Evolutionary conservation across 2,888 invertebrate genomes (phyloP).

Genomic region (Molanna angustata): DNA sequence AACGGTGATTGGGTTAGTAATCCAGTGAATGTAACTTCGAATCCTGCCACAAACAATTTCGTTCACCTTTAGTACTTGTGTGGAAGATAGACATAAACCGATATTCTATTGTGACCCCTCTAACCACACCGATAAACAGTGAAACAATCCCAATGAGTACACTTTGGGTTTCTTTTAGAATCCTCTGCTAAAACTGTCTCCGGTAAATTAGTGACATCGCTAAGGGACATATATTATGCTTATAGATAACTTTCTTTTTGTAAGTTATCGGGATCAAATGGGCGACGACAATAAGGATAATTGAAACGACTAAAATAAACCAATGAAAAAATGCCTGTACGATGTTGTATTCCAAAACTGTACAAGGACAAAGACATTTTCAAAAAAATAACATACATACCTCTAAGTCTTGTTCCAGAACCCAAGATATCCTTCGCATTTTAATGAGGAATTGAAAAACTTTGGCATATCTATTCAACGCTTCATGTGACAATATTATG

Average conservation of each 20-base stretch:
- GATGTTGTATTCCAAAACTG: constrained; percentile 24
- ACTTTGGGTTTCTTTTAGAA: constrained; percentile 59
- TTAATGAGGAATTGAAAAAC: constrained; percentile 76
- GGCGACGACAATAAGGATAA: constrained; percentile 54
- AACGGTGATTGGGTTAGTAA: too few species aligned
- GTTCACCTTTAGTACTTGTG: too few species aligned
- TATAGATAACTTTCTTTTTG: constrained; percentile 49
- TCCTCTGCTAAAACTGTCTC: constrained; percentile 42
- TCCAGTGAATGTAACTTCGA: too few species aligned
- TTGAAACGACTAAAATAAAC: constrained; percentile 41
- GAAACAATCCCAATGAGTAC: constrained; percentile 83
- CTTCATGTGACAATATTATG: constrained; percentile 69
- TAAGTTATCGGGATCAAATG: constrained; percentile 51
- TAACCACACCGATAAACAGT: constrained; percentile 90
- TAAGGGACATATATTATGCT: constrained; percentile 53
- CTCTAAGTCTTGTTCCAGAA: constrained; percentile 68
- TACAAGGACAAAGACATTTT: constrained; percentile 58
- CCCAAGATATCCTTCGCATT: constrained; percentile 73
- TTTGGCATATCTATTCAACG: constrained; percentile 66
- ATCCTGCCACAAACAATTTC: too few species aligned
- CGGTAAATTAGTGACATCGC: constrained; percentile 47
- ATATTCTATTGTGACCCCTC: constrained; percentile 69
- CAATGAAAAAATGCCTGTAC: constrained; percentile 25
- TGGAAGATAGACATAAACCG: constrained; percentile 85
- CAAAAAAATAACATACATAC: constrained; percentile 51